These are phyloP conservation scores for Oreamnos americanus DNA, from an alignment of 2,113 vertebrate species.

Conservation along the genomic window DNA sequence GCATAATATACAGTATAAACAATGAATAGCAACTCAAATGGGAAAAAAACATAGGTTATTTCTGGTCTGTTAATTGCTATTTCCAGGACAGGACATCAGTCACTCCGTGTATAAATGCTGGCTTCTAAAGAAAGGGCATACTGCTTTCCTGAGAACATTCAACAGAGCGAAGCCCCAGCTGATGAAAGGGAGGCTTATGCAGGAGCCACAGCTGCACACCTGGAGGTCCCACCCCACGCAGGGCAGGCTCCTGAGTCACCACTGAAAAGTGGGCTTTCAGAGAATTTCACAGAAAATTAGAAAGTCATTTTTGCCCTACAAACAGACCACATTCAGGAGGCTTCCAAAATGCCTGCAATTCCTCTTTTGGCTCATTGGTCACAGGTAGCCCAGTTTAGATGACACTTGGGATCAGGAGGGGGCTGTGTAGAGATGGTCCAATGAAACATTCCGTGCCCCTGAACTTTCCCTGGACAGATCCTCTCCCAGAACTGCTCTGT, in stretches of 20 bases:
- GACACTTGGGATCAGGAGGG: not conserved
- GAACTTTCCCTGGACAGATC: not conserved
- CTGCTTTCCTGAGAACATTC: conserved; percentile 21
- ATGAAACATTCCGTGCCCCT: not conserved
- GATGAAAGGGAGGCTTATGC: conserved; percentile 67
- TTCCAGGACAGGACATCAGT: not conserved
- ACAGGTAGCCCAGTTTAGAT: not conserved
- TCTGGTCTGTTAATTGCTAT: conserved; percentile 29
- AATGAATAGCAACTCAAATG: not conserved
- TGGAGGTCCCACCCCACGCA: conserved; percentile 29
- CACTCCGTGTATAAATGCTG: not conserved
- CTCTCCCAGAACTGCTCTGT: too few species aligned
- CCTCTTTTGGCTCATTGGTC: not conserved
- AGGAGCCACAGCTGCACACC: conserved; percentile 35
- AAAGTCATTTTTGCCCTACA: conserved; percentile 26
- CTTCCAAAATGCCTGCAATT: not conserved
- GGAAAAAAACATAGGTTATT: not conserved
- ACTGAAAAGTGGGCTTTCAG: conserved; percentile 29
- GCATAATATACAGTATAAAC: not conserved
- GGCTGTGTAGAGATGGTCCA: not conserved
- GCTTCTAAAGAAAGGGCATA: conserved; percentile 34
- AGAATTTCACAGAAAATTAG: conserved; percentile 40
- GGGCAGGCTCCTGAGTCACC: conserved; percentile 25
- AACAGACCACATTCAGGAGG: not conserved
- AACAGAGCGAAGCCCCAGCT: conserved; percentile 3